phyloP scores from a whole-genome alignment of 2,113 vertebrate species.

The Grammatotria lemairii region DNA sequence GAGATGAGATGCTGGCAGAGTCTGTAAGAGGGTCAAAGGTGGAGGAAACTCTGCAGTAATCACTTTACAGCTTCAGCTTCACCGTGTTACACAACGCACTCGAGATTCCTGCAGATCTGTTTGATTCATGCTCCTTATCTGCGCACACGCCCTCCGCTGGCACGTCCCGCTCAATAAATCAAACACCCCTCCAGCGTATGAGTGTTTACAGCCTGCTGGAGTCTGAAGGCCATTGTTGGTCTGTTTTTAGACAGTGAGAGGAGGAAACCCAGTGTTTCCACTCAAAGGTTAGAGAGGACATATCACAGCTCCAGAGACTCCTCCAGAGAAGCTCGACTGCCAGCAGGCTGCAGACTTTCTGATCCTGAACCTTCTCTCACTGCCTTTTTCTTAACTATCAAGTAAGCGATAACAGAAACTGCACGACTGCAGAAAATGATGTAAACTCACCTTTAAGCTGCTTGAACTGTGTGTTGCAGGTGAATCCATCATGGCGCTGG shows the following conservation, averaged over 20 bases:
- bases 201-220: not conserved
- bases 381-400: not conserved
- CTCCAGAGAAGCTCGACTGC: not conserved
- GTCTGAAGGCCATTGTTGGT: not conserved
- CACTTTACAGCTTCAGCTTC: not conserved
- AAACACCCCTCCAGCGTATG: not conserved
- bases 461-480: constrained; percentile 15
- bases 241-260: not conserved
- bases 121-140: constrained; percentile 6
- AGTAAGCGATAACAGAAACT: not conserved
- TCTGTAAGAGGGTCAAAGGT: not conserved
- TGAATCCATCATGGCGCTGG: constrained; percentile 61
- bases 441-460: not conserved
- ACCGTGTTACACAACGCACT: not conserved
- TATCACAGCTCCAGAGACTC: not conserved
- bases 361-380: not conserved
- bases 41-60: not conserved
- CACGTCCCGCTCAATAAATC: not conserved
- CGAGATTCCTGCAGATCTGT: not conserved
- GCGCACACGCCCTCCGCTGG: not conserved
- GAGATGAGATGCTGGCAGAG: not conserved
- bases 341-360: not conserved
- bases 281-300: not conserved
- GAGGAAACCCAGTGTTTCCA: not conserved
- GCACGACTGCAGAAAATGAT: not conserved